Base-by-base conservation (phyloP, 2,888 invertebrate species). In the Monoplex corrugatus region DNA sequence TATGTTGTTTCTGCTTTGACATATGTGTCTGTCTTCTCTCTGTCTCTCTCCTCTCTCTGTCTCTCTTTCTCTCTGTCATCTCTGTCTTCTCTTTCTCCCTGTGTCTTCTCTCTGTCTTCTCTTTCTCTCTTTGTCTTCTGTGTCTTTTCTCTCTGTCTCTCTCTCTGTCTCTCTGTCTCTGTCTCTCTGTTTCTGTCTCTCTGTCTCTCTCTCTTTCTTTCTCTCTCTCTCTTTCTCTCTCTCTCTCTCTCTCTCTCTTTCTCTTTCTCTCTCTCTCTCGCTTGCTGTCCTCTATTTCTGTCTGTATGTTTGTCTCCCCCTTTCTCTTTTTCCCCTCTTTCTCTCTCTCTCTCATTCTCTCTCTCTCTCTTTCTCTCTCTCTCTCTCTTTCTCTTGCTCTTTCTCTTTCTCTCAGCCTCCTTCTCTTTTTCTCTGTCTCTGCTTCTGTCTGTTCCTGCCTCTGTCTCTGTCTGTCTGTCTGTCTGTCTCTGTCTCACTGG, bases 311-410 rank as follows among this genome's bases (percentile, higher is more conserved):
- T 80, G 23, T 35, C 38, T 35, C 23, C 19, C 23, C 35, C 80
- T 80, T n/a, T 35, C 80, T 80, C 23, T 80, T 3, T 80, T 38
- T 35, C 8, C 35, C n/a, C n/a, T n/a, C n/a, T n/a, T n/a, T n/a
- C n/a, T 75, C 10, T 28, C 78, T 75, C 78, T 75, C 78, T 75
- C 78, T 75, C 78, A 32, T 28, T 75, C 78, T 80, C 23, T 80
- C 80, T 80, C 23, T 80, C 38, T 35, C 23, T 80, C 80, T 80
- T 6, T 80, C 80, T 35, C 38, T 35, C 80, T 35, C 38, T 35
- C 23, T 80, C 80, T 35, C 23, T 80, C 80, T 80, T 6, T 80
- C 80, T 35, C 38, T 35, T 6, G 8, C 23, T 80, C 80, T 80
- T n/a, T 35, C 80, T 80, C 23, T 80, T 3, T 80, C 80, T 35